Percentiles rank a stretch among this genome's conserved stretches.
Evolutionary conservation across 2,888 invertebrate genomes (phyloP).

Genomic region (Ornithoptera alexandrae): DNA sequence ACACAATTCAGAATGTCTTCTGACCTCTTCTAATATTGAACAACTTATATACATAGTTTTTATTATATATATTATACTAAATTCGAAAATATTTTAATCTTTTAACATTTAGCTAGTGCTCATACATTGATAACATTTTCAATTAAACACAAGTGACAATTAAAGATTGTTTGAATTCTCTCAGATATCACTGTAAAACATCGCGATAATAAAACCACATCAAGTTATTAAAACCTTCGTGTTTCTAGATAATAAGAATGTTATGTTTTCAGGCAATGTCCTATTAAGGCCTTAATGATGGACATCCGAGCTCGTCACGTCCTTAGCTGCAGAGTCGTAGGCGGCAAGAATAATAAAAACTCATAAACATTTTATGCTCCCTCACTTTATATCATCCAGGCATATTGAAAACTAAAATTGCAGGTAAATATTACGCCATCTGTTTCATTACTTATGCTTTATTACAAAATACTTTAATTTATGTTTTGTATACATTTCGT

Average conservation of each 20-base stretch:
- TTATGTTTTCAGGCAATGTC: constrained; percentile 23
- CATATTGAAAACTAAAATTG: constrained; percentile 38
- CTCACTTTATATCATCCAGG: constrained; percentile 40
- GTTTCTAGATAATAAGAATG: constrained; percentile 9
- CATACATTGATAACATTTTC: not conserved
- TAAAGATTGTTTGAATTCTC: not conserved
- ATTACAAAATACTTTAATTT: not conserved
- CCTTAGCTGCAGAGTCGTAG: constrained; percentile 19
- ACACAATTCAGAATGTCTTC: no score
- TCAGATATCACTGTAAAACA: not conserved
- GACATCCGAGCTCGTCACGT: constrained; percentile 19
- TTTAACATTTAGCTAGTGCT: not conserved
- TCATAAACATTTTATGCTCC: constrained; percentile 47
- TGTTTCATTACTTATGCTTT: not conserved
- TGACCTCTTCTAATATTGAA: no score
- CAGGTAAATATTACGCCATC: constrained; percentile 9
- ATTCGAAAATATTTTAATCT: no score
- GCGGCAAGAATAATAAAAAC: constrained; percentile 34
- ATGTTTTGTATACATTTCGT: not conserved
- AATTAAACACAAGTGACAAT: not conserved
- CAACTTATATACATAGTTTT: no score
- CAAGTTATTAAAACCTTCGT: constrained; percentile 8
- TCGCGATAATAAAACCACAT: not conserved
- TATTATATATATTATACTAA: no score
- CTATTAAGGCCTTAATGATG: constrained; percentile 29